These are phyloP conservation scores for Xestia c-nigrum DNA, from an alignment of 2,888 invertebrate species.

Conservation along the genomic window DNA sequence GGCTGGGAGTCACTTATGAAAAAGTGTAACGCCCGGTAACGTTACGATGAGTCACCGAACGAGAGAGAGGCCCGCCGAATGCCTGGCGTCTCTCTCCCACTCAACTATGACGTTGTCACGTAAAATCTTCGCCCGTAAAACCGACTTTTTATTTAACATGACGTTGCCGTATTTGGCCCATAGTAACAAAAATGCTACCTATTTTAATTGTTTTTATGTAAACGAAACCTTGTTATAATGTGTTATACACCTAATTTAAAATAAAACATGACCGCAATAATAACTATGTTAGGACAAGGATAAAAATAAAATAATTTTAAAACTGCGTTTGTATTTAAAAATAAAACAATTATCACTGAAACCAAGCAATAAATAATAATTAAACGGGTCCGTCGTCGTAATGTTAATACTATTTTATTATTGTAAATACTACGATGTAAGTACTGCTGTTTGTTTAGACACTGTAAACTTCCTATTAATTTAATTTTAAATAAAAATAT, in stretches of 20 bases:
- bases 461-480: constrained; percentile 8
- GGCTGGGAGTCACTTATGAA: too few relatives aligned
- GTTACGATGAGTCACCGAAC: too few relatives aligned
- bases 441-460: constrained; percentile 4
- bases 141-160: too few relatives aligned
- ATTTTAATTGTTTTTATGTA: constrained; percentile 1
- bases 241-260: constrained; percentile 35
- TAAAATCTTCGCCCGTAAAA: too few relatives aligned
- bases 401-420: constrained; percentile 22
- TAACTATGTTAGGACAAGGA: constrained; percentile 53
- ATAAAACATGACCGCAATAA: constrained; percentile 43
- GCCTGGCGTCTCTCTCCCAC: too few relatives aligned
- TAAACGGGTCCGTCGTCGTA: constrained; percentile 22
- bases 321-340: constrained; percentile 50
- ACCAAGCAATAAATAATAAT: constrained; percentile 39
- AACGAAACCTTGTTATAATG: constrained; percentile 4
- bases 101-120: too few relatives aligned
- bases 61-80: too few relatives aligned
- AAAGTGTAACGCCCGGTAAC: too few relatives aligned
- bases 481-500: constrained; percentile 17
- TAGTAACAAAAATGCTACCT: constrained; percentile 3
- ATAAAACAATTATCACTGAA: constrained; percentile 52
- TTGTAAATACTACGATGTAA: constrained; percentile 8
- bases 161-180: not conserved
- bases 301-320: constrained; percentile 60